Conservation (phyloP, 2,797 vertebrate species). For the Pristis pectinata region DNA sequence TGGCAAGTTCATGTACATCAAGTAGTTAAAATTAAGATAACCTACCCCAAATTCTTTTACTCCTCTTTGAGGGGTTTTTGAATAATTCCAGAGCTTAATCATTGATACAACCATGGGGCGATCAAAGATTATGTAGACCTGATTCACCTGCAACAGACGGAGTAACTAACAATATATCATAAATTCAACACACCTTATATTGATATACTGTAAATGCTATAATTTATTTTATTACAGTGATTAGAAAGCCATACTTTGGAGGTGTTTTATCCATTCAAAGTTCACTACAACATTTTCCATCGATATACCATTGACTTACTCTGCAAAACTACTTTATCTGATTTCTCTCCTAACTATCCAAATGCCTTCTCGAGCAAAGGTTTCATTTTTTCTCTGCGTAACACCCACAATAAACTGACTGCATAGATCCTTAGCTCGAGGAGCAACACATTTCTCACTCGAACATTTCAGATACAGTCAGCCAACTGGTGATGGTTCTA, state of each 20-base stretch:
- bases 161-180: not conserved
- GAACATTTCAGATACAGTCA: not conserved
- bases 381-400: not conserved
- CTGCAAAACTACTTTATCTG: not conserved
- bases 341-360: not conserved
- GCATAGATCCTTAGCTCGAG: not conserved
- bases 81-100: conserved; percentile 98
- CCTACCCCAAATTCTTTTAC: conserved; percentile 95
- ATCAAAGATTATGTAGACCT: conserved; percentile 92
- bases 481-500: not conserved
- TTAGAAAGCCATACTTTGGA: not conserved
- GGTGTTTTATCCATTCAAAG: no score
- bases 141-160: conserved; percentile 74
- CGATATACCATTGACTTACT: not conserved
- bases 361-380: not conserved
- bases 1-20: not conserved
- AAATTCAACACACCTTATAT: not conserved
- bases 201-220: no score
- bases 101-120: conserved; percentile 85
- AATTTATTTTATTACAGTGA: conserved; percentile 6
- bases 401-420: no score
- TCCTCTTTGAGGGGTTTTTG: conserved; percentile 86
- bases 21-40: conserved; percentile 40
- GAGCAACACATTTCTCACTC: not conserved
- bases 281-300: not conserved